Evolutionary conservation across 2,888 invertebrate genomes (phyloP).

Genomic region (Diaphora mendica): DNA sequence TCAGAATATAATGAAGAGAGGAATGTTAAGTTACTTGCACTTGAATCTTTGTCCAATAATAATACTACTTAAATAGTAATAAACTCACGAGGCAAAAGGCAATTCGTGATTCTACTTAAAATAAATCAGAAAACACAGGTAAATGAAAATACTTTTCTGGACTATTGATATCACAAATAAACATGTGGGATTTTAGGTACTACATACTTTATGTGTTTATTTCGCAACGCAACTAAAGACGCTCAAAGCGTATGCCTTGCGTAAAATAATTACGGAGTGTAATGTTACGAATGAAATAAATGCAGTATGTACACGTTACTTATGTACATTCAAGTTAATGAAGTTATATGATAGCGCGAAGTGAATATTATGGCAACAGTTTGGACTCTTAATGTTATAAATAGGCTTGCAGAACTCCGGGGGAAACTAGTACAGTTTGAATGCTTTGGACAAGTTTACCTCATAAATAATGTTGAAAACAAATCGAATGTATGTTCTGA

Average conservation of each 20-base stretch:
- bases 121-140: too few species aligned
- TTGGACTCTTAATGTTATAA: slow-evolving; percentile 10
- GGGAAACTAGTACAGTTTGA: background rate
- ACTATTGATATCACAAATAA: too few species aligned
- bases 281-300: slow-evolving; percentile 57
- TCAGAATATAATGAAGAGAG: background rate
- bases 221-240: background rate
- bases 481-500: background rate
- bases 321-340: slow-evolving; percentile 52
- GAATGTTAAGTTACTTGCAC: background rate
- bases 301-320: slow-evolving; percentile 50
- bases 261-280: slow-evolving; percentile 53
- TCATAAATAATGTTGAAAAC: background rate
- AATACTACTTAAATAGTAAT: background rate
- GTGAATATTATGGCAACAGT: slow-evolving; percentile 27
- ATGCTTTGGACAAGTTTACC: background rate
- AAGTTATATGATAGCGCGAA: slow-evolving; percentile 53
- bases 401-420: slow-evolving; percentile 3
- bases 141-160: too few species aligned
- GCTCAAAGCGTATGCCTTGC: slow-evolving; percentile 29
- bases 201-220: background rate
- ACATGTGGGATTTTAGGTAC: too few species aligned
- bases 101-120: too few species aligned
- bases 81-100: too few species aligned
- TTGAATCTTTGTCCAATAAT: background rate